phyloP scores from a whole-genome alignment of 2,797 vertebrate species.

The Oceanodroma leucorhoa region DNA sequence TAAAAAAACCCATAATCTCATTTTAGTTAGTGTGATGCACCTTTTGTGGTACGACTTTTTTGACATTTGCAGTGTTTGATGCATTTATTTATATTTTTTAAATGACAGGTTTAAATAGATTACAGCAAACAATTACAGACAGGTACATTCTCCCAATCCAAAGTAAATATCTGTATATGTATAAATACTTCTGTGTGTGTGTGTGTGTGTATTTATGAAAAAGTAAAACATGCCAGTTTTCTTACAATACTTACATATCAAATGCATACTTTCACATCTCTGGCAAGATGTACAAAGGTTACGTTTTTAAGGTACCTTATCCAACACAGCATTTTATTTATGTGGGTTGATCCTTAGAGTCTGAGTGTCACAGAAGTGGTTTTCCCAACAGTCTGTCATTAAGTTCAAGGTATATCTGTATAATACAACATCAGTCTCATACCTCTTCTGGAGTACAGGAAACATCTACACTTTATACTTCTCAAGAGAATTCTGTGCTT shows the following conservation, averaged over 20 bases:
- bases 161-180: neutral
- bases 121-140: neutral
- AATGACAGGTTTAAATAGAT: neutral
- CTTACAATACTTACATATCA: neutral
- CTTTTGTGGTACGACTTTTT: neutral
- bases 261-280: neutral
- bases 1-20: neutral
- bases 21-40: neutral
- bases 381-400: neutral
- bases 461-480: neutral
- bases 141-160: neutral
- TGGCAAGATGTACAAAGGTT: neutral
- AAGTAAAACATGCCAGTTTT: neutral
- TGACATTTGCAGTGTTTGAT: neutral
- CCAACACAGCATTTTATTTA: neutral
- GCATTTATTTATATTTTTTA: constrained; percentile 1
- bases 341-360: neutral
- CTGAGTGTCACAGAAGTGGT: neutral
- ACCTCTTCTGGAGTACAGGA: neutral
- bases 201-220: neutral
- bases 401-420: neutral
- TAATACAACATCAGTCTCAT: neutral
- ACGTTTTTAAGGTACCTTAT: neutral
- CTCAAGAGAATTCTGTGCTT: neutral
- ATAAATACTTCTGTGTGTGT: neutral